Evolutionary conservation across 2,113 vertebrate genomes (phyloP).

Genomic region (Oryctolagus cuniculus): mOryCun1.1 NC_091432.1:233683001-233683500

Average conservation of each 20-base stretch:
- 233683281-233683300: background rate
- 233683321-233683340: slow-evolving; percentile 16
- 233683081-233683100: too few relatives aligned
- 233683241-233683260: too few relatives aligned
- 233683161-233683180: background rate
- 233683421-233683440: too few relatives aligned
- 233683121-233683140: background rate
- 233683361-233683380: background rate
- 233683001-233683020: too few relatives aligned
- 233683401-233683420: background rate
- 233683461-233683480: background rate
- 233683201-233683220: background rate
- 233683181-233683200: background rate
- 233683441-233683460: background rate
- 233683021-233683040: too few relatives aligned
- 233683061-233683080: too few relatives aligned
- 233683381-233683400: background rate
- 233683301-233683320: background rate
- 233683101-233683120: background rate
- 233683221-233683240: background rate
- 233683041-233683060: too few relatives aligned
- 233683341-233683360: background rate
- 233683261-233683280: background rate
- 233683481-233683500: too few relatives aligned
- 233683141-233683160: background rate